Percentiles rank a stretch among this genome's conserved stretches.
These are phyloP conservation scores for Notamacropus eugenii DNA, from an alignment of 2,797 vertebrate genomes.

Conservation along the genomic window DNA sequence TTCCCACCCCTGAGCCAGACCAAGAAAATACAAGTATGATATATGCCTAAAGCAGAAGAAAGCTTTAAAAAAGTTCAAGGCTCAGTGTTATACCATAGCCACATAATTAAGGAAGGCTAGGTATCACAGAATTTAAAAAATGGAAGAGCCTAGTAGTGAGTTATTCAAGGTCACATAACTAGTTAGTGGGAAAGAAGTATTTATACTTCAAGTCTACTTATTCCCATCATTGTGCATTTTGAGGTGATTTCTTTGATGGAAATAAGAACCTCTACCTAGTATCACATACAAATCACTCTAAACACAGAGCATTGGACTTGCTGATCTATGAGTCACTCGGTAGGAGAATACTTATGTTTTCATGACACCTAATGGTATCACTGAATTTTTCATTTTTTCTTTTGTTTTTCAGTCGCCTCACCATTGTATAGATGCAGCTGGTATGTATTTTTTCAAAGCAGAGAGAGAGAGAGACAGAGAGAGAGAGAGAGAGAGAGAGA, in stretches of 20 bases:
- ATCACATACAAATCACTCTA: conserved; percentile 34
- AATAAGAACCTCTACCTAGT: conserved; percentile 13
- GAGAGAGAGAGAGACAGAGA: not conserved
- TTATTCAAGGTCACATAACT: not conserved
- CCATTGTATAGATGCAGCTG: conserved; percentile 25
- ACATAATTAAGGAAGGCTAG: conserved; percentile 1
- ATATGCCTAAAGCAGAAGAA: not conserved
- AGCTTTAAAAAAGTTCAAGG: not conserved
- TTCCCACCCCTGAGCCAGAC: not conserved
- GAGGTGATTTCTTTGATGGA: not conserved
- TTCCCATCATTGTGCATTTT: not conserved
- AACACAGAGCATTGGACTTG: not conserved
- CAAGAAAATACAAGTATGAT: not conserved
- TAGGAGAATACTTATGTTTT: conserved; percentile 21
- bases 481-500: not conserved
- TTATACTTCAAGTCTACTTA: conserved; percentile 9
- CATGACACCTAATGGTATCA: conserved; percentile 14
- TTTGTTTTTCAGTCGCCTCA: conserved; percentile 43
- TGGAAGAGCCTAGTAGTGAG: not conserved
- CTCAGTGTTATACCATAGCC: not conserved
- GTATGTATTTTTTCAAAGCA: conserved; percentile 52
- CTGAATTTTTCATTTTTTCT: not conserved
- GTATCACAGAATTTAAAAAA: conserved; percentile 30
- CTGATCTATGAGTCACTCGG: not conserved
- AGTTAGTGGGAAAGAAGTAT: not conserved